These are phyloP conservation scores for Rhincodon typus DNA, from an alignment of 2,797 vertebrate species.

Conservation along the genomic window DNA sequence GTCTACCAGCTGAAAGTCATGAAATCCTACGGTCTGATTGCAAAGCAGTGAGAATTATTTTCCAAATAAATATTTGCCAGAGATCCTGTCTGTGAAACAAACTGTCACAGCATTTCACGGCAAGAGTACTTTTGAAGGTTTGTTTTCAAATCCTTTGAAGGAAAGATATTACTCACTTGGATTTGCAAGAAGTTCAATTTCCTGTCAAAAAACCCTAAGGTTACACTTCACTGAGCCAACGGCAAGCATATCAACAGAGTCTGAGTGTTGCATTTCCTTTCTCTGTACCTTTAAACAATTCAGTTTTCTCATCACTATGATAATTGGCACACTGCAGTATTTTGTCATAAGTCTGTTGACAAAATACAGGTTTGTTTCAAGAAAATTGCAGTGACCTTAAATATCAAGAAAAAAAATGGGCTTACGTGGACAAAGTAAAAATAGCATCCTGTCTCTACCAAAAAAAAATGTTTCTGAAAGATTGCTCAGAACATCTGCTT, in stretches of 20 bases:
- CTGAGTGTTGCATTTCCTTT: not conserved
- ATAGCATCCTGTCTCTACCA: not conserved
- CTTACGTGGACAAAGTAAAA: not conserved
- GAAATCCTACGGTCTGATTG: not conserved
- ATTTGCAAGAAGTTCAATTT: not conserved
- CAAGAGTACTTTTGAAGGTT: not conserved
- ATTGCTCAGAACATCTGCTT: not conserved
- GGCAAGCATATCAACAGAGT: slow-evolving; percentile 6
- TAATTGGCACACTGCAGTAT: not conserved
- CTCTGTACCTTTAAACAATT: not conserved
- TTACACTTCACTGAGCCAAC: slow-evolving; percentile 24
- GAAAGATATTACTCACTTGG: not conserved
- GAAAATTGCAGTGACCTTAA: not conserved
- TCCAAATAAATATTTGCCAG: not conserved
- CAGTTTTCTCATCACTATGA: not conserved
- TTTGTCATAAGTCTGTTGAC: not conserved
- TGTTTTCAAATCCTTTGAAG: slow-evolving; percentile 3
- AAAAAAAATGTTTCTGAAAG: not conserved
- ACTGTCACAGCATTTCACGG: slow-evolving; percentile 13
- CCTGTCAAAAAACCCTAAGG: not conserved
- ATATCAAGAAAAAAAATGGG: not conserved
- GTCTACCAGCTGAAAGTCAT: not conserved
- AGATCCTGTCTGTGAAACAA: not conserved
- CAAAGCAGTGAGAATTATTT: slow-evolving; percentile 10
- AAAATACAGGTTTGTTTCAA: not conserved